These are phyloP conservation scores for Caenorhabditis sp. DNA, from an alignment of 2,888 invertebrate genomes.

Conservation along the genomic window DNA sequence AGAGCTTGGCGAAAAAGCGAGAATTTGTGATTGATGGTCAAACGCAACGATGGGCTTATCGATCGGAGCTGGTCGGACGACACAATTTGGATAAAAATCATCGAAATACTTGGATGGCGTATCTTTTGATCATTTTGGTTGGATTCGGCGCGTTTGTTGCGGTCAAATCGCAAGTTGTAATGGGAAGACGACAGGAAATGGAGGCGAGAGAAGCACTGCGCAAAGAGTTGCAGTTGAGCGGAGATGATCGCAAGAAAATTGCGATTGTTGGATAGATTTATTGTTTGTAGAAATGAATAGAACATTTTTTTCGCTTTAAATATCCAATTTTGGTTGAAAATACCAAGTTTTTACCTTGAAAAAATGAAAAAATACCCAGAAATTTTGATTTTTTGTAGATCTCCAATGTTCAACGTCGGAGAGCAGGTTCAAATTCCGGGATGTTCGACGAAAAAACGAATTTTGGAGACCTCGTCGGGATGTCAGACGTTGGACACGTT, in stretches of 20 bases:
- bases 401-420: conserved; percentile 35
- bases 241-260: conserved; percentile 53
- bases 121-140: conserved; percentile 54
- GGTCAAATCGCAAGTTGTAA: conserved; percentile 59
- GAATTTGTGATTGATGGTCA: conserved; percentile 55
- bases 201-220: conserved; percentile 43
- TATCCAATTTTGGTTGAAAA: too few relatives aligned
- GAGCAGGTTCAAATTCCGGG: conserved; percentile 40
- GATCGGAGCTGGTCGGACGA: conserved; percentile 60
- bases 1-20: conserved; percentile 19
- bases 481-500: conserved; percentile 36
- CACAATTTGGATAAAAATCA: conserved; percentile 59
- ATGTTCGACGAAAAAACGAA: conserved; percentile 35
- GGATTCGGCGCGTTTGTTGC: conserved; percentile 61
- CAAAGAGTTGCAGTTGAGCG: conserved; percentile 49
- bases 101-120: conserved; percentile 59
- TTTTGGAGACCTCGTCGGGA: conserved; percentile 35
- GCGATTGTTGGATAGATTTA: conserved; percentile 30
- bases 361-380: too few relatives aligned
- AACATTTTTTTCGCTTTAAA: too few relatives aligned
- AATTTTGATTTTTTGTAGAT: not conserved
- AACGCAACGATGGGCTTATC: conserved; percentile 58
- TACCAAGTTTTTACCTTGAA: too few relatives aligned
- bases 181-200: conserved; percentile 62
- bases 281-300: too few relatives aligned